Evolutionary conservation across 2,888 invertebrate species (phyloP).

Genomic region (Tenthredo distinguenda): DNA sequence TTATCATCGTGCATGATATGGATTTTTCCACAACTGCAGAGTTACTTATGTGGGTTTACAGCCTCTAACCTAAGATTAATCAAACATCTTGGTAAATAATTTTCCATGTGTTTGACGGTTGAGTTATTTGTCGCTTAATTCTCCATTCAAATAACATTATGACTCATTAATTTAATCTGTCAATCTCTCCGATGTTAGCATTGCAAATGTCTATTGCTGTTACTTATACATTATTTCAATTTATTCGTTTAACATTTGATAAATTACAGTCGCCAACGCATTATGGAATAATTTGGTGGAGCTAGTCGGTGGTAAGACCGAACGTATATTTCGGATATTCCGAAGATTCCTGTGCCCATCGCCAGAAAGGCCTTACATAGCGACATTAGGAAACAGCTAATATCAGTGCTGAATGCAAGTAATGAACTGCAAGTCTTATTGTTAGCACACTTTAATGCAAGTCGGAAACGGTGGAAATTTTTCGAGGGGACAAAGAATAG

Average conservation of each 20-base stretch:
- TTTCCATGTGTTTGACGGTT: neutral
- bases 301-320: conserved; percentile 79
- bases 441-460: neutral
- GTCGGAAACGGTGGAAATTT: neutral
- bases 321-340: conserved; percentile 71
- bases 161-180: neutral
- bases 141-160: neutral
- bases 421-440: neutral
- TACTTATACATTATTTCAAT: neutral
- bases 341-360: conserved; percentile 79
- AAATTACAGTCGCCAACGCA: conserved; percentile 79
- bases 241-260: conserved; percentile 42
- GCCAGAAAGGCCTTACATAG: conserved; percentile 77
- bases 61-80: neutral
- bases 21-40: neutral
- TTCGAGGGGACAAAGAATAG: neutral
- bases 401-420: neutral
- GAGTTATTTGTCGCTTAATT: neutral
- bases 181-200: neutral
- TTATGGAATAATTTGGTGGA: conserved; percentile 84
- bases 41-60: neutral
- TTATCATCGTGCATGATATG: neutral
- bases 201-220: conserved; percentile 1
- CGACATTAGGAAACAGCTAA: conserved; percentile 62
- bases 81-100: neutral